These are phyloP conservation scores for Actinernus sp. DNA, from an alignment of 92 coral and sea anemone species.

Conservation along the genomic window DNA sequence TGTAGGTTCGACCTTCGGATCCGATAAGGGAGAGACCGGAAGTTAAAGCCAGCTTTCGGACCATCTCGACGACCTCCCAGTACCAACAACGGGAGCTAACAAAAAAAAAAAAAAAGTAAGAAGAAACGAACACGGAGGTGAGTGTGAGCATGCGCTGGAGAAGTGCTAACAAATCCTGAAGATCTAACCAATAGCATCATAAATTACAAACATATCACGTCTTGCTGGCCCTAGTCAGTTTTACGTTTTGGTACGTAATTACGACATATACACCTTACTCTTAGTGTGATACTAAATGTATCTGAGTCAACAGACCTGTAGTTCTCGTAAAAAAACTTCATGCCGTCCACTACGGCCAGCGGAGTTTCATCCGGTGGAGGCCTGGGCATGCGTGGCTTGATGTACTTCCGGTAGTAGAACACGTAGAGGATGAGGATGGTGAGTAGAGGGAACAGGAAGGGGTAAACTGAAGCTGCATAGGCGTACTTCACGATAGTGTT, in stretches of 20 bases:
- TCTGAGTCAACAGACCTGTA: slow-evolving; percentile 37
- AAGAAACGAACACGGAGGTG: too few species aligned
- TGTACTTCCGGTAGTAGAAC: slow-evolving; percentile 57
- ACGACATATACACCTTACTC: too few species aligned
- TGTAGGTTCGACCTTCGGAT: slow-evolving; percentile 76
- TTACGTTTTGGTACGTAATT: too few species aligned
- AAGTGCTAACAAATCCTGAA: too few species aligned
- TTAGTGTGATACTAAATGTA: neutral
- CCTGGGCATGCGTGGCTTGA: slow-evolving; percentile 21
- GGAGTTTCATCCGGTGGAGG: slow-evolving; percentile 14
- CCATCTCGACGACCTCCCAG: slow-evolving; percentile 80
- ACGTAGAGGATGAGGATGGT: slow-evolving; percentile 53
- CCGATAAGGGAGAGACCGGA: slow-evolving; percentile 78
- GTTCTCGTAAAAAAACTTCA: slow-evolving; percentile 83
- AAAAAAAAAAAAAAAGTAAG: neutral
- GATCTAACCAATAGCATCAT: too few species aligned
- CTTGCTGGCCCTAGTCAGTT: too few species aligned
- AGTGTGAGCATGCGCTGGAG: too few species aligned
- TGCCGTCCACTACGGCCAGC: slow-evolving; percentile 63
- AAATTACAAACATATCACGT: too few species aligned
- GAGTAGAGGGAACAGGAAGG: slow-evolving; percentile 68
- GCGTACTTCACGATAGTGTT: slow-evolving; percentile 58
- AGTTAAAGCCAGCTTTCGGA: slow-evolving; percentile 70
- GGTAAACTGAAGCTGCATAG: slow-evolving; percentile 68
- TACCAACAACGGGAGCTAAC: slow-evolving; percentile 63